Evolutionary conservation across 2,113 vertebrate genomes (phyloP).

Genomic region (Amblyopsis rosae): DNA sequence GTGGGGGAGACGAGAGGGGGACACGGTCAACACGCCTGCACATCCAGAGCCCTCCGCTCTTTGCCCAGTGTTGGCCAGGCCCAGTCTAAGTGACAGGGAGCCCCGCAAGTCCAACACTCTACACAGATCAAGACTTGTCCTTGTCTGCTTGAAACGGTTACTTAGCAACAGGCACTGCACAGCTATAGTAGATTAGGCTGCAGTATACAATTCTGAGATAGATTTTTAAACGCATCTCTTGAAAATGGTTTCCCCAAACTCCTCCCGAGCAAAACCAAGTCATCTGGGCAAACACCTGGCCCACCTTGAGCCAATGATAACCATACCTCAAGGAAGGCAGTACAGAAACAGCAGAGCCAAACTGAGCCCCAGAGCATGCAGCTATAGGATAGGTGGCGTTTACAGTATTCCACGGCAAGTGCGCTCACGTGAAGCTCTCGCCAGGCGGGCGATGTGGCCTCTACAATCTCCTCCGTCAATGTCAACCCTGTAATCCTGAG

Average conservation of each 20-base stretch:
- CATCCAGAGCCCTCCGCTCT: background rate
- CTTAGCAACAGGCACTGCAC: constrained; percentile 73
- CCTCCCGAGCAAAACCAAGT: constrained; percentile 32
- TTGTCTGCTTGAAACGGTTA: constrained; percentile 67
- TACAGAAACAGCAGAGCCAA: background rate
- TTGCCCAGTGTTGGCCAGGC: constrained; percentile 4
- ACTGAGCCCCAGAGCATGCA: constrained; percentile 20
- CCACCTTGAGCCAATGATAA: constrained; percentile 24
- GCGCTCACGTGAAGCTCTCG: constrained; percentile 33
- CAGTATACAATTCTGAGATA: constrained; percentile 60
- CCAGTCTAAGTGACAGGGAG: constrained; percentile 37
- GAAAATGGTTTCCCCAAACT: too few relatives aligned
- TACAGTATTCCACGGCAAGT: constrained; percentile 29
- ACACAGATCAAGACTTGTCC: constrained; percentile 59
- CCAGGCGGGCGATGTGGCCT: constrained; percentile 37
- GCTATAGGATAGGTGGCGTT: constrained; percentile 19
- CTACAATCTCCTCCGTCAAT: constrained; percentile 67
- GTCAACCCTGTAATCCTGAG: constrained; percentile 82
- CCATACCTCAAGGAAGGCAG: constrained; percentile 11
- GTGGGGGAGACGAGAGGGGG: constrained; percentile 29
- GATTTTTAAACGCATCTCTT: too few relatives aligned
- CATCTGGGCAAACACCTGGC: constrained; percentile 31
- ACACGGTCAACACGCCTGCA: constrained; percentile 1
- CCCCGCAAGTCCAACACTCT: constrained; percentile 24
- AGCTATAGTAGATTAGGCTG: constrained; percentile 55